These are phyloP conservation scores for Centropristis striata DNA, from an alignment of 2,113 vertebrate genomes.

Conservation along the genomic window DNA sequence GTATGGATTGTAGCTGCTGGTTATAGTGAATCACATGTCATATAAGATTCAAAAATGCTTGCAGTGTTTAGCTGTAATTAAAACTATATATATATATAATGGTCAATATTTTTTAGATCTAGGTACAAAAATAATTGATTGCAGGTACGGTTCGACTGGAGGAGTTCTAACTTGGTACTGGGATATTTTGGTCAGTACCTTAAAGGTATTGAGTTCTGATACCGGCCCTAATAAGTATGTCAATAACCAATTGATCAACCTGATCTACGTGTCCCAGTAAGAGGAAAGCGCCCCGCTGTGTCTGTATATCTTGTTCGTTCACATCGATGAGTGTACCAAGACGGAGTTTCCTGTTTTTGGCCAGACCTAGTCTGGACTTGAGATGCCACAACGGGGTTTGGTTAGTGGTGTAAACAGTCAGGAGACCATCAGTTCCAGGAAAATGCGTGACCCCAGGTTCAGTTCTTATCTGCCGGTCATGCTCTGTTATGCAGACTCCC, in stretches of 20 bases:
- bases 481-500: slow-evolving; percentile 20
- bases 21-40: too few species aligned
- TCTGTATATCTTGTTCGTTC: slow-evolving; percentile 16
- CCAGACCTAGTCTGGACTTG: slow-evolving; percentile 71
- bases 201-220: too few species aligned
- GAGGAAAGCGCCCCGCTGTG: neutral
- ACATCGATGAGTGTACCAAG: neutral
- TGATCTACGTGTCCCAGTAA: neutral
- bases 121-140: too few species aligned
- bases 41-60: too few species aligned
- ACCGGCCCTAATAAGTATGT: neutral
- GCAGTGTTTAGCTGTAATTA: too few species aligned
- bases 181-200: too few species aligned
- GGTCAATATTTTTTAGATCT: too few species aligned
- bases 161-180: too few species aligned
- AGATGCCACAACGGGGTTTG: slow-evolving; percentile 60
- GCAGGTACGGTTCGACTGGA: too few species aligned
- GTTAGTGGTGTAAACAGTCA: slow-evolving; percentile 50
- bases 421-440: slow-evolving; percentile 65
- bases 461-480: too few species aligned
- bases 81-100: too few species aligned
- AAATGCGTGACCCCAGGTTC: slow-evolving; percentile 57
- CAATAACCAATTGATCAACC: neutral
- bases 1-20: too few species aligned
- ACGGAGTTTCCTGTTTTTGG: slow-evolving; percentile 65